These are phyloP conservation scores for Morpho deidamia DNA, from an alignment of 2,888 invertebrate species.

Conservation along the genomic window DNA sequence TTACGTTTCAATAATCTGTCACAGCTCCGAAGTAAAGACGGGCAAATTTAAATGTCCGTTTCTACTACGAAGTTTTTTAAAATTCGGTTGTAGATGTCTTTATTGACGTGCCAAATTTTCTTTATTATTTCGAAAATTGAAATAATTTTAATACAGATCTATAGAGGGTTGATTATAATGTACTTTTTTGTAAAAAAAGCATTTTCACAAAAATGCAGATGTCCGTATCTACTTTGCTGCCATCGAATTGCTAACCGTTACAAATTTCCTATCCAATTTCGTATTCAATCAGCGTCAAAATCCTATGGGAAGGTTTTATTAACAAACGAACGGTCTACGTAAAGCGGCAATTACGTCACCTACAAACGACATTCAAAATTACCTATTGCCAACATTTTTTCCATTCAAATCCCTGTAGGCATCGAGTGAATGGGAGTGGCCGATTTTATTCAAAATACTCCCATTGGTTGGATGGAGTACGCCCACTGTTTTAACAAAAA, in stretches of 20 bases:
- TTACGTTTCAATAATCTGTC: too few relatives aligned
- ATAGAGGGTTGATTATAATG: too few relatives aligned
- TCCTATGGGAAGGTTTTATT: constrained; percentile 32
- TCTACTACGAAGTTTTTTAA: too few relatives aligned
- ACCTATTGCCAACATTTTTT: constrained; percentile 71
- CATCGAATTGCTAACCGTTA: constrained; percentile 14
- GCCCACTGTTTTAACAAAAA: constrained; percentile 62
- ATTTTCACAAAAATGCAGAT: too few relatives aligned
- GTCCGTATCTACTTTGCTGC: too few relatives aligned
- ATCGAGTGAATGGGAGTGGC: constrained; percentile 68
- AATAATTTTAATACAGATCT: too few relatives aligned
- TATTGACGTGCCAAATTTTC: too few relatives aligned
- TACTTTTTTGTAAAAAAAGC: too few relatives aligned
- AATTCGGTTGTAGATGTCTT: too few relatives aligned
- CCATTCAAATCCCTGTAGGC: constrained; percentile 73
- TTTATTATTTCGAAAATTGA: too few relatives aligned
- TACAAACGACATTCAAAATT: constrained; percentile 66
- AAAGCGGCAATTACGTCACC: constrained; percentile 68
- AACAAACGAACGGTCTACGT: constrained; percentile 40
- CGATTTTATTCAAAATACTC: constrained; percentile 43
- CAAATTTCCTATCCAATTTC: constrained; percentile 30
- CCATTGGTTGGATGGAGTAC: constrained; percentile 61
- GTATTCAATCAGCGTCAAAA: constrained; percentile 39
- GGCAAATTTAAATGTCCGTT: too few relatives aligned
- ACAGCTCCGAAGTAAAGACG: too few relatives aligned